Evolutionary conservation across 2,797 vertebrate species (phyloP).

Genomic region (Phyllotis vaccarum): DNA sequence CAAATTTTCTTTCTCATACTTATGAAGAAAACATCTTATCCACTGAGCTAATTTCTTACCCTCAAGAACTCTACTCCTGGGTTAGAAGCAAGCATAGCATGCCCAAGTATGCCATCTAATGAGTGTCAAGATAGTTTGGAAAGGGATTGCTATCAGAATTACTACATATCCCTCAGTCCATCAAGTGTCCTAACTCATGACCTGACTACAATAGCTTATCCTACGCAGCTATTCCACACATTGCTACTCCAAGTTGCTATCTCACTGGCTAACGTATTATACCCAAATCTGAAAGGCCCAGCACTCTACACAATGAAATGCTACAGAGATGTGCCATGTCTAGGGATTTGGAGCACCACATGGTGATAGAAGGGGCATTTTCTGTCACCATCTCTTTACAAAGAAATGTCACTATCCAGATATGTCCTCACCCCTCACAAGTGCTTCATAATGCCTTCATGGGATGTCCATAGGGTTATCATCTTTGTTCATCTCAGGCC

Average conservation of each 20-base stretch:
- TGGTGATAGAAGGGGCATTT: neutral
- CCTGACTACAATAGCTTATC: neutral
- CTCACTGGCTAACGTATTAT: neutral
- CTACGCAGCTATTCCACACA: neutral
- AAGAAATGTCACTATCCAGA: neutral
- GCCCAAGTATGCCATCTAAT: neutral
- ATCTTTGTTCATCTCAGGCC: neutral
- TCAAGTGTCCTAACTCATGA: neutral
- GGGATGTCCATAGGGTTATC: rapidly evolving
- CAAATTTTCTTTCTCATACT: neutral
- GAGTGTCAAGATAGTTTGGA: neutral
- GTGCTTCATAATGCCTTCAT: neutral
- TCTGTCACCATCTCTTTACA: neutral
- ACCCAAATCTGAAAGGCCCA: neutral
- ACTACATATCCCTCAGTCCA: neutral
- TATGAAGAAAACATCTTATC: neutral
- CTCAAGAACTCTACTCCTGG: neutral
- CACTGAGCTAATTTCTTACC: neutral
- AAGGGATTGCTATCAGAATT: neutral
- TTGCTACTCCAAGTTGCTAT: neutral
- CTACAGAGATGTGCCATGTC: neutral
- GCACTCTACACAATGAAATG: neutral
- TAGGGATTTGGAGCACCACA: neutral
- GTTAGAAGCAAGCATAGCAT: neutral
- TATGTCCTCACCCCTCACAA: neutral